Evolutionary conservation across 1,140 invertebrate genomes (phyloP).

Genomic region (Bombus waltoni): DNA sequence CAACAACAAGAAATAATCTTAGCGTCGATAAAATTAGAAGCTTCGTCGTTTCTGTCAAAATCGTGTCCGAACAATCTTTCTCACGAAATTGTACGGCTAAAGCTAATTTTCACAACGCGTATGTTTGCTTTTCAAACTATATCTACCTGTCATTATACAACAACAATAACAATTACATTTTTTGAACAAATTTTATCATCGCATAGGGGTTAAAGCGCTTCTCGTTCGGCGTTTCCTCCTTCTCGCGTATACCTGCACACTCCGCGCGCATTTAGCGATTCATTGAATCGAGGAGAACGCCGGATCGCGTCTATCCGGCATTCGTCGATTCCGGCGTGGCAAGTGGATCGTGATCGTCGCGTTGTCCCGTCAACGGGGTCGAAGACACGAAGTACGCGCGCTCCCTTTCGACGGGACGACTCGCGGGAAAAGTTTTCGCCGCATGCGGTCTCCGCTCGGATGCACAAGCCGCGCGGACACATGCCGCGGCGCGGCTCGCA

Average conservation of each 20-base stretch:
- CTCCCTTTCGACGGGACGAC: slow-evolving; percentile 28
- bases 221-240: neutral
- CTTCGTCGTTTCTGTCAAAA: too few relatives aligned
- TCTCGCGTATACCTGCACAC: neutral
- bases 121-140: too few relatives aligned
- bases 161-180: too few relatives aligned
- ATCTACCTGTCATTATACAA: too few relatives aligned
- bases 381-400: slow-evolving; percentile 12
- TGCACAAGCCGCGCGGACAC: neutral
- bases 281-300: slow-evolving; percentile 9
- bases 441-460: slow-evolving; percentile 41
- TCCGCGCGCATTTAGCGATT: slow-evolving; percentile 8
- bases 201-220: too few relatives aligned
- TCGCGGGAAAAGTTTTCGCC: slow-evolving; percentile 26
- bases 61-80: too few relatives aligned
- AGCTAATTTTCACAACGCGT: too few relatives aligned
- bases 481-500: neutral
- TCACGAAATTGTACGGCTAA: too few relatives aligned
- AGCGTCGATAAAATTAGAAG: too few relatives aligned
- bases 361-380: slow-evolving; percentile 47
- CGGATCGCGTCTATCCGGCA: slow-evolving; percentile 8
- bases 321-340: slow-evolving; percentile 35
- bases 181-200: too few relatives aligned
- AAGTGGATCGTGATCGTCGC: slow-evolving; percentile 10
- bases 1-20: too few relatives aligned